These are phyloP conservation scores for Erythrocebus patas DNA, from an alignment of 2,113 vertebrate species.

Conservation along the genomic window DNA sequence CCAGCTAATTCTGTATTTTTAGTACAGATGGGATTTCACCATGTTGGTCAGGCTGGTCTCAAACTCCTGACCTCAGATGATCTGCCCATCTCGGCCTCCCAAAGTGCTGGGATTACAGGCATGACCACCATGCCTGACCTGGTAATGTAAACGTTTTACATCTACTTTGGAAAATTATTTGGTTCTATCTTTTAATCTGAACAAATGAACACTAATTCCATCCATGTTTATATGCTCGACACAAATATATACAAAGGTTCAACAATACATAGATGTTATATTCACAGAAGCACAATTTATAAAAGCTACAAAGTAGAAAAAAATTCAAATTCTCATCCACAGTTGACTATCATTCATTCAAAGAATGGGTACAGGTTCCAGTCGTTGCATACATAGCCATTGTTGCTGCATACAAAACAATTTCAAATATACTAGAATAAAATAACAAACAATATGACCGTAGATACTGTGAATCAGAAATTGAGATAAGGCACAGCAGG, in stretches of 20 bases:
- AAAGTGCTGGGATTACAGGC: too few relatives aligned
- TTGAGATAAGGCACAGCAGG: not conserved
- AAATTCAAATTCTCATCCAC: not conserved
- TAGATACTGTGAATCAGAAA: not conserved
- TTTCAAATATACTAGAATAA: not conserved
- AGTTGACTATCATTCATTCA: not conserved
- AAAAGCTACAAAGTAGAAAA: not conserved
- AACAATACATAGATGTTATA: not conserved
- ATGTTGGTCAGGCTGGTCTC: too few relatives aligned
- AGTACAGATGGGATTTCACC: too few relatives aligned
- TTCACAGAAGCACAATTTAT: not conserved
- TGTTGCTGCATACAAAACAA: not conserved
- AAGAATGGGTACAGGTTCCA: not conserved
- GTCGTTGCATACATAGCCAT: rapidly evolving
- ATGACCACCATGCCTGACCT: rapidly evolving
- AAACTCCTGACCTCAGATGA: too few relatives aligned
- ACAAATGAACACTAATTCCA: not conserved
- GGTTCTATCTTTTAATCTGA: not conserved
- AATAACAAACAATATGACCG: not conserved
- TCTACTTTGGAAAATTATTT: not conserved
- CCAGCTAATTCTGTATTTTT: too few relatives aligned
- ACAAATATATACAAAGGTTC: not conserved
- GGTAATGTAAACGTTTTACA: not conserved
- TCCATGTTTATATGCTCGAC: not conserved
- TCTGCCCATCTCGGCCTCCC: too few relatives aligned